phyloP scores from a whole-genome alignment of 2,888 invertebrate genomes.

The Cheilosia impressa region DNA sequence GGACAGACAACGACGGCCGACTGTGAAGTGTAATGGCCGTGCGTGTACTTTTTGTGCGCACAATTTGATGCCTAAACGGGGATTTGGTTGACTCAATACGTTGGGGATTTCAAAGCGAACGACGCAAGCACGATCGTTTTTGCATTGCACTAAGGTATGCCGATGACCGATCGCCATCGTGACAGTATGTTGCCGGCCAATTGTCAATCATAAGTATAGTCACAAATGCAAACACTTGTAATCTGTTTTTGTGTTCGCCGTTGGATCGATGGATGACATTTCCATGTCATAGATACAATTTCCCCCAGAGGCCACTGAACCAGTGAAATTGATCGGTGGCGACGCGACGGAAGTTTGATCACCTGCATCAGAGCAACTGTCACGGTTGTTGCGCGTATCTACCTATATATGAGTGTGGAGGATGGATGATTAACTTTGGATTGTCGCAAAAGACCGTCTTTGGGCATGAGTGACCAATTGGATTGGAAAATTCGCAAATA shows the following conservation, averaged over 20 bases:
- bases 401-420: conserved; percentile 56
- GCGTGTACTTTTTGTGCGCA: conserved; percentile 69
- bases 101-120: conserved; percentile 69
- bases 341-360: conserved; percentile 72
- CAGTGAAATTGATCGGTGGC: conserved; percentile 73
- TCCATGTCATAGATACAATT: conserved; percentile 74
- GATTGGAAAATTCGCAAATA: conserved; percentile 56
- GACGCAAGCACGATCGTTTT: conserved; percentile 39
- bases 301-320: conserved; percentile 74
- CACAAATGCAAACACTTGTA: conserved; percentile 73
- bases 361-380: conserved; percentile 72
- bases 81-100: conserved; percentile 74
- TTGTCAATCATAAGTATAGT: conserved; percentile 72
- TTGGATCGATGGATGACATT: conserved; percentile 63
- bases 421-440: conserved; percentile 71
- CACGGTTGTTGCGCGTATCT: conserved; percentile 68
- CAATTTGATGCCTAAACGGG: conserved; percentile 75
- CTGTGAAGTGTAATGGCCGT: conserved; percentile 74
- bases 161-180: conserved; percentile 71
- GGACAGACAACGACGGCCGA: conserved; percentile 57
- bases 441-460: conserved; percentile 60
- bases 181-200: conserved; percentile 73
- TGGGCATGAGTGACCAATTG: conserved; percentile 70
- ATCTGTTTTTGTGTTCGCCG: conserved; percentile 48
- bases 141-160: conserved; percentile 62